These are phyloP conservation scores for Hyperopisus bebe DNA, from an alignment of 2,113 vertebrate species.

Conservation along the genomic window DNA sequence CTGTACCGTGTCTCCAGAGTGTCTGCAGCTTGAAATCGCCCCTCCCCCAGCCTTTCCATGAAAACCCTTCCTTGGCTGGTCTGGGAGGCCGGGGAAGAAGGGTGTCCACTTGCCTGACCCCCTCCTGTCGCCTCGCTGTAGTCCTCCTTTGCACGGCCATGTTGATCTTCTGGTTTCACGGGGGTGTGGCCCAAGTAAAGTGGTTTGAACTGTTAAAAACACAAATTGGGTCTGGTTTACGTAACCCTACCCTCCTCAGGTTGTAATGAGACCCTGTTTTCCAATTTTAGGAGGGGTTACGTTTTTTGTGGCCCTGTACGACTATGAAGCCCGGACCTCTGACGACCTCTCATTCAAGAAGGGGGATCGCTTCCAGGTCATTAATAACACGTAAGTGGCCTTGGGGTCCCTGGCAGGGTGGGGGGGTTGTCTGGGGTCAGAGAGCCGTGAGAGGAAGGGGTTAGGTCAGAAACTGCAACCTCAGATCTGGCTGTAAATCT, in stretches of 20 bases:
- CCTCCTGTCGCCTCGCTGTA: not conserved
- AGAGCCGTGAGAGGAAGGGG: not conserved
- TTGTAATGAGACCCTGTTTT: conserved; percentile 18
- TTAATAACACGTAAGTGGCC: conserved; percentile 93
- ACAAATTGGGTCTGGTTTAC: not conserved
- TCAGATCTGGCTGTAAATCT: not conserved
- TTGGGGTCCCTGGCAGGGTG: not conserved
- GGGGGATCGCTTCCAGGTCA: conserved; percentile 97
- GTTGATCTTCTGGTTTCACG: not conserved
- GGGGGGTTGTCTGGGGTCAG: not conserved
- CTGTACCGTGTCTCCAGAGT: not conserved
- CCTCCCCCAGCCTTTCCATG: not conserved
- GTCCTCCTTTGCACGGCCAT: not conserved
- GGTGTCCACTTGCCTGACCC: not conserved
- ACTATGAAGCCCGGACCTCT: conserved; percentile 96
- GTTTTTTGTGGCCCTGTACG: conserved; percentile 97
- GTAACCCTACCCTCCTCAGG: not conserved
- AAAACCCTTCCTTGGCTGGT: not conserved
- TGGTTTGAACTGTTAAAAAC: not conserved
- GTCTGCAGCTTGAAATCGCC: not conserved
- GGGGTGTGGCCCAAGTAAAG: not conserved
- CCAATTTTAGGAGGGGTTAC: conserved; percentile 81
- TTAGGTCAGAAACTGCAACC: not conserved
- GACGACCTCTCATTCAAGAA: conserved; percentile 98
- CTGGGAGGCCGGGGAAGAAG: not conserved